These are phyloP conservation scores for Scytalopus superciliaris DNA, from an alignment of 2,113 vertebrate genomes.

Conservation along the genomic window DNA sequence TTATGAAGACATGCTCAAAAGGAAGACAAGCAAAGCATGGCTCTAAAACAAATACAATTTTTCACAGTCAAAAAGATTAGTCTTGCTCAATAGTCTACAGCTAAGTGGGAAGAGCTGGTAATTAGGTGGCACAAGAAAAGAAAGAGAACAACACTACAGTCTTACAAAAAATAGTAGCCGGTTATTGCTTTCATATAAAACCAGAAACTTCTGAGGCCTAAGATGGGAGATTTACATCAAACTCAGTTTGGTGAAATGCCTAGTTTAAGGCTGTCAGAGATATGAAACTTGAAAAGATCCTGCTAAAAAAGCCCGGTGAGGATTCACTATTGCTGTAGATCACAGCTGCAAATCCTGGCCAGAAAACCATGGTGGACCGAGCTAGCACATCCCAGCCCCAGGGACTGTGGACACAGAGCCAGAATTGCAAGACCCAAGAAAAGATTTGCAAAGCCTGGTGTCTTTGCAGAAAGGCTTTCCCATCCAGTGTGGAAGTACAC, in stretches of 20 bases:
- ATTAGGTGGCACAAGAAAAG: neutral
- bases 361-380: neutral
- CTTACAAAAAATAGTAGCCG: neutral
- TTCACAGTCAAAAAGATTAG: constrained; percentile 63
- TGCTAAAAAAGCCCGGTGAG: neutral
- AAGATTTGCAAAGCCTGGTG: neutral
- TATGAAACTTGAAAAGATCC: neutral
- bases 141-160: neutral
- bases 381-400: neutral
- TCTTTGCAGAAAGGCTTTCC: neutral
- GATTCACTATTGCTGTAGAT: neutral
- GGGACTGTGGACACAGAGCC: neutral
- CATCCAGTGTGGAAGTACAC: accelerated
- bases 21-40: constrained; percentile 42
- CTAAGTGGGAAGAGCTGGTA: constrained; percentile 38
- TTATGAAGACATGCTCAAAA: constrained; percentile 49
- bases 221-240: neutral
- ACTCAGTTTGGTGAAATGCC: neutral
- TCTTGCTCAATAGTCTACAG: constrained; percentile 46
- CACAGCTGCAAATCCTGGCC: neutral
- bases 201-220: neutral
- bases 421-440: neutral
- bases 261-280: neutral
- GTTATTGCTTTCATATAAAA: neutral
- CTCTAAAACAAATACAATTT: constrained; percentile 57